Conservation (phyloP, 2,888 invertebrate species). For the Strigamia crassipes region DNA sequence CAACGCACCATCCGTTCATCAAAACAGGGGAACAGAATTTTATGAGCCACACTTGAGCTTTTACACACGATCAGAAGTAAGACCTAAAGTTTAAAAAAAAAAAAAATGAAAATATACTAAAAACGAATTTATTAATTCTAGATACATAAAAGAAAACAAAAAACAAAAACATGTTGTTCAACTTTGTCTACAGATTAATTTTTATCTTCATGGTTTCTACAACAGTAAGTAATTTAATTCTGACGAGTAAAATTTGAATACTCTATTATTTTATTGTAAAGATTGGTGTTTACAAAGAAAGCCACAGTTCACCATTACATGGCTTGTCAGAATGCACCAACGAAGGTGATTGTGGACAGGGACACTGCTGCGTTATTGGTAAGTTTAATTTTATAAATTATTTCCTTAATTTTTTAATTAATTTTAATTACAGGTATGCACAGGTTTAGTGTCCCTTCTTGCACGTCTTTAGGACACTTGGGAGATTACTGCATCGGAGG, state of each 20-base stretch:
- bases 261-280: neutral
- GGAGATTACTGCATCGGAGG: slow-evolving; percentile 1
- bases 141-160: neutral
- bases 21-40: neutral
- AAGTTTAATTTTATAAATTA: neutral
- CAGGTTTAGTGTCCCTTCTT: slow-evolving; percentile 2
- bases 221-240: neutral
- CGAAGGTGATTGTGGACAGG: neutral
- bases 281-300: neutral
- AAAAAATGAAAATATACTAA: neutral
- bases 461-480: neutral
- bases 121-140: neutral
- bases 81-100: neutral
- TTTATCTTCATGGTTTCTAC: neutral
- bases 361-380: neutral
- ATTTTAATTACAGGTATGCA: slow-evolving; percentile 18
- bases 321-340: neutral
- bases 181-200: neutral
- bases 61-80: neutral
- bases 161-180: neutral
- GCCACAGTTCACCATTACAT: neutral
- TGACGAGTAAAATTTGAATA: neutral
- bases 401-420: neutral
- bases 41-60: neutral
- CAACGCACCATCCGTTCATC: slow-evolving; percentile 10